Evolutionary conservation across 2,797 vertebrate species (phyloP).

Genomic region (Agapornis canus): DNA sequence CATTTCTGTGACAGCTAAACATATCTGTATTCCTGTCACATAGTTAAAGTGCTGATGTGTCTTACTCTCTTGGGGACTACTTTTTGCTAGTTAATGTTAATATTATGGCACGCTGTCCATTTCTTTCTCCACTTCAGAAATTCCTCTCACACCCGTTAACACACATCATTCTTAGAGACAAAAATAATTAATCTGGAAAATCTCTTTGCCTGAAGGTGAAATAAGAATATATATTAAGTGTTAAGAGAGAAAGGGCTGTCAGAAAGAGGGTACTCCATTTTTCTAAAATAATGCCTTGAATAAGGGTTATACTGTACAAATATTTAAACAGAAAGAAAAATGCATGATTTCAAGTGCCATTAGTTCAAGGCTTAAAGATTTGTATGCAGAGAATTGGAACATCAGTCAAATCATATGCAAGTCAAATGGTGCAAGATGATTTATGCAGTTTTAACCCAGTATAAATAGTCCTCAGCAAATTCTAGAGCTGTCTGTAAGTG

Average conservation of each 20-base stretch:
- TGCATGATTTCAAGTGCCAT: fast-evolving
- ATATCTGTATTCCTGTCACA: not conserved
- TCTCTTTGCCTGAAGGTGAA: not conserved
- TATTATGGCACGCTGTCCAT: not conserved
- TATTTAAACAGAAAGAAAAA: not conserved
- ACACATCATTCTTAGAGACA: not conserved
- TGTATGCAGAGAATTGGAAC: not conserved
- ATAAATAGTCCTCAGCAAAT: not conserved
- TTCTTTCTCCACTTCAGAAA: not conserved
- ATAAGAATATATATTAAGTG: not conserved
- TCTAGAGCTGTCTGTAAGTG: not conserved
- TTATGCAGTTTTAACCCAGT: not conserved
- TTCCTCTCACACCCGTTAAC: fast-evolving
- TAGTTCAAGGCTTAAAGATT: not conserved
- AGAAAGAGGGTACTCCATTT: not conserved
- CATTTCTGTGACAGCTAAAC: not conserved
- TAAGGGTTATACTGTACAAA: not conserved
- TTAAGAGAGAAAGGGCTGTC: not conserved
- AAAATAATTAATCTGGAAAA: slow-evolving; percentile 12
- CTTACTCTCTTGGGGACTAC: not conserved
- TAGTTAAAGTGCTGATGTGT: not conserved
- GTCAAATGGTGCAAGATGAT: not conserved
- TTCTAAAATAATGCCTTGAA: not conserved
- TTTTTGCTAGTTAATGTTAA: not conserved
- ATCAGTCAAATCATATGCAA: not conserved